Evolutionary conservation across 1,140 invertebrate species (phyloP).

Genomic region (Diuraphis noxia): DNA sequence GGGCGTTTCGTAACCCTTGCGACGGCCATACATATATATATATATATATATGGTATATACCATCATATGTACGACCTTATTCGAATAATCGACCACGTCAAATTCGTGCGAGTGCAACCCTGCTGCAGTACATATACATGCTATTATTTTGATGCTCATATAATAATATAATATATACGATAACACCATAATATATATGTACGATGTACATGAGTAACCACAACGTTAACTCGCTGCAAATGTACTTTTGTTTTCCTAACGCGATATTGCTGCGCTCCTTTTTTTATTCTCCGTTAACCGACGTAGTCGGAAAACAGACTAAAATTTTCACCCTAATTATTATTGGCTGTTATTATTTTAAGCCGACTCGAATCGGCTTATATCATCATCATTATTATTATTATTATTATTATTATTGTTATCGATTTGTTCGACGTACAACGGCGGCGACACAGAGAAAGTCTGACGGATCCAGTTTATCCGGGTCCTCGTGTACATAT

Average conservation of each 20-base stretch:
- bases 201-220: not conserved
- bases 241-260: not conserved
- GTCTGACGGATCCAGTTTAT: not conserved
- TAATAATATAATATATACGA: not conserved
- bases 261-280: not conserved
- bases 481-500: not conserved
- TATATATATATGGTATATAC: not conserved
- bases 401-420: not conserved
- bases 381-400: not conserved
- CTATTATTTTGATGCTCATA: not conserved
- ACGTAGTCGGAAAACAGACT: not conserved
- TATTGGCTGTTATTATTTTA: not conserved
- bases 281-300: slow-evolving; percentile 3
- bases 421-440: not conserved
- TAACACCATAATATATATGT: not conserved
- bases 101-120: not conserved
- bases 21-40: not conserved
- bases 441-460: not conserved
- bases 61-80: not conserved
- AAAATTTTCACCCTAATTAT: not conserved
- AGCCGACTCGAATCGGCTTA: not conserved
- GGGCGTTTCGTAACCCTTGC: slow-evolving; percentile 34
- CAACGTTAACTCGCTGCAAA: not conserved
- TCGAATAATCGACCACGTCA: slow-evolving; percentile 39
- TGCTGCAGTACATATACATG: not conserved